These are phyloP conservation scores for Protodeltote pygarga DNA, from an alignment of 2,888 invertebrate genomes.

Conservation along the genomic window DNA sequence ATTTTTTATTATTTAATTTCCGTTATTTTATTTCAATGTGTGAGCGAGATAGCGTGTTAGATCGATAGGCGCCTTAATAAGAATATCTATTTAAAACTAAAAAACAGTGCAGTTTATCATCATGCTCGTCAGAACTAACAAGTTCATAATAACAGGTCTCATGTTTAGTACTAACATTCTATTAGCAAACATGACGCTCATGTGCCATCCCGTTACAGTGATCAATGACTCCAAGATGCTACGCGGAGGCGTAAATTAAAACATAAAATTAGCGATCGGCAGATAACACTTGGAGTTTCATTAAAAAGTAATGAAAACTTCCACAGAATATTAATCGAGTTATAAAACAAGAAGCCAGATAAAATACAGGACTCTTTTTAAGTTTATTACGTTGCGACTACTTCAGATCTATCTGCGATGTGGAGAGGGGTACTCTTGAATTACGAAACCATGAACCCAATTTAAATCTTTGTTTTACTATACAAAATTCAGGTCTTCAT, in stretches of 20 bases:
- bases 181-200: slow-evolving; percentile 33
- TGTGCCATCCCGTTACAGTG: slow-evolving; percentile 60
- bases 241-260: slow-evolving; percentile 70
- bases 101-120: too few species aligned
- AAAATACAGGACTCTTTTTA: slow-evolving; percentile 43
- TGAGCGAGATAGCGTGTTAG: too few species aligned
- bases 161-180: slow-evolving; percentile 5
- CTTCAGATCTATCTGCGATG: slow-evolving; percentile 12
- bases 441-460: too few species aligned
- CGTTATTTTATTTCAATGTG: too few species aligned
- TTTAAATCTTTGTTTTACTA: too few species aligned
- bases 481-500: too few species aligned
- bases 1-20: too few species aligned
- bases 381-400: slow-evolving; percentile 37
- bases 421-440: slow-evolving; percentile 5
- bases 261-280: slow-evolving; percentile 76
- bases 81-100: too few species aligned
- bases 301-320: slow-evolving; percentile 79
- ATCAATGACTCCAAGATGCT: slow-evolving; percentile 63
- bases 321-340: slow-evolving; percentile 70
- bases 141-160: not conserved
- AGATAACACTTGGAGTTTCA: slow-evolving; percentile 71
- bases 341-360: slow-evolving; percentile 57
- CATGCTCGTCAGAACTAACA: not conserved
- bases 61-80: too few species aligned